phyloP scores from a whole-genome alignment of 2,888 invertebrate species.

The Elmis aenea region DNA sequence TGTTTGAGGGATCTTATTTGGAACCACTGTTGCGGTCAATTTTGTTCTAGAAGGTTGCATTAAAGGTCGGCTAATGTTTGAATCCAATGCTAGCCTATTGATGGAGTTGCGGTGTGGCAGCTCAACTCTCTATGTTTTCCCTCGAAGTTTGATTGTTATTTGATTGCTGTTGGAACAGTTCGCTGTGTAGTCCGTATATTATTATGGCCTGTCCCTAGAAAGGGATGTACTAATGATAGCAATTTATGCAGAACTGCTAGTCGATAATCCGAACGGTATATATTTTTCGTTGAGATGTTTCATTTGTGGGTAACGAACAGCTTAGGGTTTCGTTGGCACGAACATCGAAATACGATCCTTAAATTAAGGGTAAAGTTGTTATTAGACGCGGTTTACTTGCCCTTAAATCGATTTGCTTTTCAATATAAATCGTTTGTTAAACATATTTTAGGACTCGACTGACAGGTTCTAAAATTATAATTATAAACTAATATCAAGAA shows the following conservation, averaged over 20 bases:
- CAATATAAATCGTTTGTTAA: too few relatives aligned
- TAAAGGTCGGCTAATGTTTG: conserved; percentile 22
- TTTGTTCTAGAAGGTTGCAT: conserved; percentile 19
- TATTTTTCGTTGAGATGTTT: too few relatives aligned
- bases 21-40: conserved; percentile 18
- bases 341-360: too few relatives aligned
- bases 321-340: too few relatives aligned
- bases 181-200: conserved; percentile 14
- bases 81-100: conserved; percentile 24
- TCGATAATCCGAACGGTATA: too few relatives aligned
- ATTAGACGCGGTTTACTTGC: too few relatives aligned
- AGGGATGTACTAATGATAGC: conserved; percentile 9
- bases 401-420: too few relatives aligned
- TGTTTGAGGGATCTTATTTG: conserved; percentile 9
- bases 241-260: conserved; percentile 10
- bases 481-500: too few relatives aligned
- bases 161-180: conserved; percentile 33
- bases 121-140: conserved; percentile 19
- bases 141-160: conserved; percentile 33
- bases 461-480: too few relatives aligned
- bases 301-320: too few relatives aligned
- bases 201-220: conserved; percentile 7
- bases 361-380: too few relatives aligned
- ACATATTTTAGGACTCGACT: too few relatives aligned
- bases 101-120: conserved; percentile 21